A percentile compares a stretch with the other conserved stretches of the same genome.
phyloP scores from a whole-genome alignment of 2,888 invertebrate species.

The Drosophila picticornis region DNA sequence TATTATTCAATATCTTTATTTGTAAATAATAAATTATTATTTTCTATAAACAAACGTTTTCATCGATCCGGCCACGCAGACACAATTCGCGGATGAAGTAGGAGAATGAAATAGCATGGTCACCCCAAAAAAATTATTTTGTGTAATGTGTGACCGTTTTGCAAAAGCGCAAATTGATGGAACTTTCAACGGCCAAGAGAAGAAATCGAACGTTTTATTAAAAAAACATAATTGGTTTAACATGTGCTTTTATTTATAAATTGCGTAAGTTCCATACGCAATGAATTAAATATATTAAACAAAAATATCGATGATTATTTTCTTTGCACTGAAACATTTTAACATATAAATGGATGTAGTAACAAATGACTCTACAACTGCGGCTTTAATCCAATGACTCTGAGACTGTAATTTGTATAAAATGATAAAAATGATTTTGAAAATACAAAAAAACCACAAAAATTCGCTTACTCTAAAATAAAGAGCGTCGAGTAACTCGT shows the following conservation, averaged over 20 bases:
- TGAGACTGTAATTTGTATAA: background rate
- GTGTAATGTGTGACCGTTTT: background rate
- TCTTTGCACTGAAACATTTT: background rate
- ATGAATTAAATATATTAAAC: background rate
- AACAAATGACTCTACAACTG: background rate
- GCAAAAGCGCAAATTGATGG: background rate
- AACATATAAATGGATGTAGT: background rate
- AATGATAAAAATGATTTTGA: background rate
- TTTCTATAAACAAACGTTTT: background rate
- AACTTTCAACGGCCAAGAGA: background rate
- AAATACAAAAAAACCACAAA: background rate
- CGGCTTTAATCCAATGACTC: background rate
- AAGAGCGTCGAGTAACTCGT: too few species aligned
- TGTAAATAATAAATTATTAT: background rate
- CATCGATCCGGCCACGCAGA: background rate
- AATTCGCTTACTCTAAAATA: background rate
- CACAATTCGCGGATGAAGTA: background rate
- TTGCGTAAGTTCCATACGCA: background rate
- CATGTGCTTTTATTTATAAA: background rate
- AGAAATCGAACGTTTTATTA: background rate
- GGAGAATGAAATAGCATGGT: background rate
- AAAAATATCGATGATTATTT: background rate
- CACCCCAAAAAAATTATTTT: background rate
- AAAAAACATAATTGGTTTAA: background rate
- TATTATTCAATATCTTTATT: background rate